Evolutionary conservation across 2,888 invertebrate genomes (phyloP).

Genomic region (Scaptomyza parva): DNA sequence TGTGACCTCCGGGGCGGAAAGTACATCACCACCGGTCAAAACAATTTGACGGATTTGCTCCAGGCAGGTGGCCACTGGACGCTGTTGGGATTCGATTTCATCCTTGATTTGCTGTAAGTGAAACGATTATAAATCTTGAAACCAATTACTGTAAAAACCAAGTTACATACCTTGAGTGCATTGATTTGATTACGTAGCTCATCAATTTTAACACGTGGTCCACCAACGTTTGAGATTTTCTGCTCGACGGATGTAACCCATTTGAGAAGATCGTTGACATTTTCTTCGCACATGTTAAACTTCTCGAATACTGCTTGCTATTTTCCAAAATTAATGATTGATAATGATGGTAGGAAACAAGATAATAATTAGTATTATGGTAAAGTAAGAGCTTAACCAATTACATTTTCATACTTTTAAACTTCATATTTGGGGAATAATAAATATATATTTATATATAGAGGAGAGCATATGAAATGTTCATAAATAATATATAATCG

Average conservation of each 20-base stretch:
- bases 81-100: constrained; percentile 93
- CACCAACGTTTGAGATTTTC: constrained; percentile 93
- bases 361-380: constrained; percentile 37
- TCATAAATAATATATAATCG: constrained; percentile 44
- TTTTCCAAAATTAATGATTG: constrained; percentile 25
- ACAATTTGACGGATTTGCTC: constrained; percentile 96
- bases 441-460: constrained; percentile 10
- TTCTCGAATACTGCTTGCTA: constrained; percentile 98
- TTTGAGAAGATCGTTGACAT: constrained; percentile 92
- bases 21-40: constrained; percentile 94
- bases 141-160: constrained; percentile 1
- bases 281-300: constrained; percentile 95
- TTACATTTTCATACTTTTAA: constrained; percentile 39
- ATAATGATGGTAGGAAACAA: constrained; percentile 23
- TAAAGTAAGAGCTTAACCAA: constrained; percentile 25
- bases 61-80: constrained; percentile 93
- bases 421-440: constrained; percentile 17
- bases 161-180: constrained; percentile 89
- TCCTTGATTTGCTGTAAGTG: constrained; percentile 91
- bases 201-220: constrained; percentile 94
- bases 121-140: neutral
- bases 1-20: constrained; percentile 95
- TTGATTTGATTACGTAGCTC: constrained; percentile 95
- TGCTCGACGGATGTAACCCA: constrained; percentile 95
- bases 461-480: constrained; percentile 32